Evolutionary conservation across 2,888 invertebrate genomes (phyloP).

Genomic region (Heliconius charithonia): DNA sequence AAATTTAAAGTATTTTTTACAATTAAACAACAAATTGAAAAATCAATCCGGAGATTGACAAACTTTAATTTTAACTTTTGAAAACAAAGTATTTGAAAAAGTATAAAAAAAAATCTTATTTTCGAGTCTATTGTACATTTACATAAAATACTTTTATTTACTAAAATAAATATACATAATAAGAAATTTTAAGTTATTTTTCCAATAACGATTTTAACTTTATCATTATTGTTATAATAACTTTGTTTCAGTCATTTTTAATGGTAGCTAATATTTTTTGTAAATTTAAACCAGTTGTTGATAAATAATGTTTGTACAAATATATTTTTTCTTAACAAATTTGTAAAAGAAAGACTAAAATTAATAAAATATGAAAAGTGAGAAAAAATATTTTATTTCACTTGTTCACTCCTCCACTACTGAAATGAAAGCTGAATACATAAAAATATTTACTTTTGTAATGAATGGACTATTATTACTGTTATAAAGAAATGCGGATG

Average conservation of each 20-base stretch:
- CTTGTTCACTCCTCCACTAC: neutral
- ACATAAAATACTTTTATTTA: too few species aligned
- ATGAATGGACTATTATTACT: neutral
- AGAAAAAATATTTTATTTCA: constrained; percentile 2
- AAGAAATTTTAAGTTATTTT: neutral
- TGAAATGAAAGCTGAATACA: neutral
- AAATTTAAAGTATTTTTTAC: too few species aligned
- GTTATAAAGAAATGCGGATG: neutral
- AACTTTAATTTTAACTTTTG: too few species aligned
- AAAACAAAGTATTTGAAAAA: too few species aligned
- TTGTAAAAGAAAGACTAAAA: neutral
- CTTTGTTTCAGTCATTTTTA: neutral
- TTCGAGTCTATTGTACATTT: too few species aligned
- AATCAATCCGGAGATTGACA: too few species aligned
- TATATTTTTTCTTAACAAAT: neutral
- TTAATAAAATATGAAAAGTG: neutral
- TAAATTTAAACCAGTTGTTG: neutral
- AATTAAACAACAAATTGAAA: too few species aligned
- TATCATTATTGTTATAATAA: neutral
- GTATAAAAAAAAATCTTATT: neutral
- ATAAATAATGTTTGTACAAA: constrained; percentile 1
- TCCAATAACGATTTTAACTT: neutral
- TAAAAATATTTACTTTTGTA: neutral
- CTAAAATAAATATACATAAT: too few species aligned
- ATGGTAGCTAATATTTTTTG: neutral